Conservation (phyloP, 2,888 invertebrate genomes). For the Parascotia fuliginaria region DNA sequence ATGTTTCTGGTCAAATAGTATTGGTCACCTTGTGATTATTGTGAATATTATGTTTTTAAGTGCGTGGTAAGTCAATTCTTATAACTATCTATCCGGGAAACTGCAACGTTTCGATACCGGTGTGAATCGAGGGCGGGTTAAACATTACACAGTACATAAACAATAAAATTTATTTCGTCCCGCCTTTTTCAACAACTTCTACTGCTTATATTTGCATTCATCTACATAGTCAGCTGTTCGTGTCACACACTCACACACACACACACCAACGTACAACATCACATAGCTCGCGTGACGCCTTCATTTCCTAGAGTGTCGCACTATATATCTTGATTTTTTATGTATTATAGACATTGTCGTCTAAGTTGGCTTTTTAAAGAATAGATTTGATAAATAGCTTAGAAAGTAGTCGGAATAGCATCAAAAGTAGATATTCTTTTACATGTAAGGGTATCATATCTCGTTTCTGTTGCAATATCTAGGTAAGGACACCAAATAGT, state of each 20-base stretch:
- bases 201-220: neutral
- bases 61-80: too few relatives aligned
- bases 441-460: too few relatives aligned
- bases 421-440: too few relatives aligned
- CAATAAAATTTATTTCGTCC: neutral
- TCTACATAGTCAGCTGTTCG: conserved; percentile 6
- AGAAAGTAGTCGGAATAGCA: conserved; percentile 1
- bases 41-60: neutral
- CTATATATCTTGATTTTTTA: conserved; percentile 36
- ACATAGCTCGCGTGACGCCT: conserved; percentile 27
- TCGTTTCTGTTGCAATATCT: too few relatives aligned
- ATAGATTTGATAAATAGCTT: conserved; percentile 10
- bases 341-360: conserved; percentile 31
- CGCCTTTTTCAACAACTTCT: too few relatives aligned
- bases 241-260: neutral
- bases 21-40: neutral
- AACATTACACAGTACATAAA: too few relatives aligned
- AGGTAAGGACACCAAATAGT: neutral
- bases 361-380: conserved; percentile 21
- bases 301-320: conserved; percentile 33
- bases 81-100: too few relatives aligned
- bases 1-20: neutral
- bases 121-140: too few relatives aligned
- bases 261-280: conserved; percentile 18
- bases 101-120: too few relatives aligned